Evolutionary conservation across 2,113 vertebrate genomes (phyloP), one percentile per base, ranked within the genome.

Genomic region (Terrapene triunguis): DNA sequence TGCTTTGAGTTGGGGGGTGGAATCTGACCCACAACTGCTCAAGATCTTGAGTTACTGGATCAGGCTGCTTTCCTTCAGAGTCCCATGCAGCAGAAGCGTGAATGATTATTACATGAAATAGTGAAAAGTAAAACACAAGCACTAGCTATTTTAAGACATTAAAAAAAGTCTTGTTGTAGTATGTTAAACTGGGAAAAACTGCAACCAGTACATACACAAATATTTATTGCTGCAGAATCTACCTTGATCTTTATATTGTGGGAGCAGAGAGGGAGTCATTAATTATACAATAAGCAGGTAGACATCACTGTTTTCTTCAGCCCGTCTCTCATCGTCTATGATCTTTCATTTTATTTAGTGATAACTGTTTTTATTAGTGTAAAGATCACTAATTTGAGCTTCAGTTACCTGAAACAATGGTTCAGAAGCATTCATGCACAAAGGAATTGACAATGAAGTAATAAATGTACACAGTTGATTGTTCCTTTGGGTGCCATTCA

Each of bases 381-480:
- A 50, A 79, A 5, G 76, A 89, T 94, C 80, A 50, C 92, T 96
- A 65, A 89, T 96, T 89, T 92, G 89, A 95, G 89, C 83, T 96
- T 93, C 79, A 74, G 95, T 94, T 96, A 54, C 84, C 89, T 85
- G 96, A 87, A 96, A 96, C 82, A 85, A 44, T 38, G 57, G 95
- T 54, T 44, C 74, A 35, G 92, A 44, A 92, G 81, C 92, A 92
- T 85, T 89, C 53, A 13, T 16, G 54, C 54, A 81, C 95, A 96
- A 92, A 92, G 50, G 44, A 74, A 24, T 84, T 93, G 89, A 50
- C 97, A 96, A 95, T 96, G 96, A 95, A 91, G 85, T 89, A 88
- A 87, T 78, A 82, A 85, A 59, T 74, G 76, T 83, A 32, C 44
- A 57, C 88, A 82, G 78, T 62, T 96, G 85, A 95, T 96, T 82